These are phyloP conservation scores for Paragorgia papillata DNA, from an alignment of 92 coral and sea anemone species.

Conservation along the genomic window DNA sequence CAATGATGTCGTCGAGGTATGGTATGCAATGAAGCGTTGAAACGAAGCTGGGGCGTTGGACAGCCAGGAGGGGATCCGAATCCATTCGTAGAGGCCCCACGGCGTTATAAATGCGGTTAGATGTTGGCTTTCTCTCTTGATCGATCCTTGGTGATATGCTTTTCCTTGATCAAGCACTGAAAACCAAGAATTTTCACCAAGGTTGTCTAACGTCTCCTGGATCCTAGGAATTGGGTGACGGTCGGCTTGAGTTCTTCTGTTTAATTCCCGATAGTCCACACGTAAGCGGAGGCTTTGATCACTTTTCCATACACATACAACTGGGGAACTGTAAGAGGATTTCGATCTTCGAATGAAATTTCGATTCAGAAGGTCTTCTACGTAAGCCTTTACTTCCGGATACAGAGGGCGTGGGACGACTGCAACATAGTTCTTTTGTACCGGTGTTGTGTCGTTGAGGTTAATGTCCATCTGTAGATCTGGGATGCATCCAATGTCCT, in stretches of 20 bases:
- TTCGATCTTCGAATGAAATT: constrained; percentile 51
- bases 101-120: constrained; percentile 64
- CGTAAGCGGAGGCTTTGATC: constrained; percentile 64
- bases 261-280: constrained; percentile 62
- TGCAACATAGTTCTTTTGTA: constrained; percentile 64
- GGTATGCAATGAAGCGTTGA: constrained; percentile 62
- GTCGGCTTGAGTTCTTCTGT: constrained; percentile 58
- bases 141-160: constrained; percentile 71
- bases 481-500: constrained; percentile 54
- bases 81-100: constrained; percentile 68
- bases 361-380: constrained; percentile 60
- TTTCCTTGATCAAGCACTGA: constrained; percentile 68
- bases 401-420: constrained; percentile 61
- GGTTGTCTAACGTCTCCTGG: constrained; percentile 59
- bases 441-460: constrained; percentile 60
- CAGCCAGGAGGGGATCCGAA: constrained; percentile 61
- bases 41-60: constrained; percentile 57
- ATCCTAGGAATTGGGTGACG: constrained; percentile 70
- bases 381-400: constrained; percentile 58
- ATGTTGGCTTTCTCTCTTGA: constrained; percentile 57
- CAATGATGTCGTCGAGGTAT: constrained; percentile 59
- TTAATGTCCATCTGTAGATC: constrained; percentile 54
- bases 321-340: constrained; percentile 64
- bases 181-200: constrained; percentile 67
- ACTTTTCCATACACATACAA: constrained; percentile 63